Evolutionary conservation across 1,140 invertebrate species (phyloP), one percentile per base, ranked within the genome.

Genomic region (Pogonomyrmex barbatus): DNA sequence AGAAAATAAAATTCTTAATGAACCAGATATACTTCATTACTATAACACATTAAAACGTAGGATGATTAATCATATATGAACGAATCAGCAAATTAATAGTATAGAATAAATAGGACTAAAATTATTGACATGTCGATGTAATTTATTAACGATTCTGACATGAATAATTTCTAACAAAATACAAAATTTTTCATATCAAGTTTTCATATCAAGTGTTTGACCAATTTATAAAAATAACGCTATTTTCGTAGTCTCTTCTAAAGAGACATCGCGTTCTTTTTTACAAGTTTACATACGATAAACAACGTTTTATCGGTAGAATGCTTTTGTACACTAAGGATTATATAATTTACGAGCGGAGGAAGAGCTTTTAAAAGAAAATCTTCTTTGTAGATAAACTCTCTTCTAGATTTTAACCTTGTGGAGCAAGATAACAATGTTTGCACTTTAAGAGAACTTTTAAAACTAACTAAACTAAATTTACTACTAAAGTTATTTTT

Each of bases 261-360:
- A 36, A 50, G 10, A 45, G 1, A 67, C n/a, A 33, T 3, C 14
- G 5, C 2, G 4, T 3, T 70, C 17, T 5, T 70, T 81, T 0
- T 39, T 68, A 56, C 8, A 24, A 52, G n/a, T 47, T 50, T 50
- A 50, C 2, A 9, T 24, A 24, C 14, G 47, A 79, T 79, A 67
- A 54, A 4, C 2, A 6, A 67, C n/a, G 54, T 67, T 36, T 39
- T 67, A 54, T 24, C 30, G 0, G 33, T 36, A 10, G n/a, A 24
- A 45, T 52, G 33, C n/a, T 39, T 63, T 77, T 4, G 4, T 54
- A 47, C 14, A 50, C 1, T 42, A 12, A 54, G 8, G 33, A 14
- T 79, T 54, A 42, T 5, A 50, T 36, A 24, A 79, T 79, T 65
- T 79, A 79, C 4, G 1, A n/a, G 2, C 6, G 36, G 14, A n/a